Evolutionary conservation across 2,113 vertebrate species (phyloP).

Genomic region (Pygoscelis antarcticus): DNA sequence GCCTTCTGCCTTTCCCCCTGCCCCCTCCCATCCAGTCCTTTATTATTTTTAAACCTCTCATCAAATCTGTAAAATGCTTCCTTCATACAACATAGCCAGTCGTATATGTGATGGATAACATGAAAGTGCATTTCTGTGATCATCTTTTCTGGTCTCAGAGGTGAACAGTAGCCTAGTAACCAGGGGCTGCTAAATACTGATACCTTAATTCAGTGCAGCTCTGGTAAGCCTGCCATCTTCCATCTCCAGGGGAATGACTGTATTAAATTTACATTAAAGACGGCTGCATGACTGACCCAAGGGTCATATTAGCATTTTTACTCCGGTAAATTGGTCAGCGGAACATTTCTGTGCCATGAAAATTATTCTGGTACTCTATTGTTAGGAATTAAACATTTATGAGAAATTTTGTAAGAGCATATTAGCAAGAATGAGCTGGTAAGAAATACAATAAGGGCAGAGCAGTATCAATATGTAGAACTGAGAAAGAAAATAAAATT

Average conservation of each 20-base stretch:
- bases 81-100: background rate
- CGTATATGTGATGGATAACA: background rate
- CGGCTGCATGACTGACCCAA: conserved; percentile 15
- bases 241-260: conserved; percentile 28
- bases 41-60: background rate
- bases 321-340: conserved; percentile 40
- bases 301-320: conserved; percentile 64
- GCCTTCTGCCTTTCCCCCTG: background rate
- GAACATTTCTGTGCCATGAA: conserved; percentile 38
- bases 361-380: conserved; percentile 44
- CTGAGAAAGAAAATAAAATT: conserved; percentile 12
- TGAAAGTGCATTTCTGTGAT: background rate
- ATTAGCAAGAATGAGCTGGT: conserved; percentile 46
- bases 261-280: conserved; percentile 64
- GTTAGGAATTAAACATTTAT: conserved; percentile 66
- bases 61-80: background rate
- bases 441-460: conserved; percentile 4
- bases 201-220: conserved; percentile 4
- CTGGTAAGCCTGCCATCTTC: conserved; percentile 1
- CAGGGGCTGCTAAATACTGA: conserved; percentile 15
- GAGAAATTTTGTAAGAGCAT: conserved; percentile 46
- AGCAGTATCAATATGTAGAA: conserved; percentile 7
- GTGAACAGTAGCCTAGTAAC: conserved; percentile 25
- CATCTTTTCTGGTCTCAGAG: background rate
- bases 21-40: background rate